Percentiles rank a stretch among this genome's conserved stretches.
phyloP scores from a whole-genome alignment of 92 coral and sea anemone genomes.

The Palythoa heliodiscus region DNA sequence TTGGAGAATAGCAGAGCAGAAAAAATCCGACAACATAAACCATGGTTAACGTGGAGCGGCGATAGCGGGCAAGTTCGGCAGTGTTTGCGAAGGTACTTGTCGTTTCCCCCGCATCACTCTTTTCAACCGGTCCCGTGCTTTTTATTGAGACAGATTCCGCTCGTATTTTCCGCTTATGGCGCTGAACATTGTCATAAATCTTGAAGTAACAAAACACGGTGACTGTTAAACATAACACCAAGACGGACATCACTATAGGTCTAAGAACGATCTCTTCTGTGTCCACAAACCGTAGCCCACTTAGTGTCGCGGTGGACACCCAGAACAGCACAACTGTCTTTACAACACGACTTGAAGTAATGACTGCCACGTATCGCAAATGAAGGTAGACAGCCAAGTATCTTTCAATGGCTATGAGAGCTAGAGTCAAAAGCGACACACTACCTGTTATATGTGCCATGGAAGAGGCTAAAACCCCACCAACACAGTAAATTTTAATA shows the following conservation, averaged over 20 bases:
- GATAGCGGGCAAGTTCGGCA: slow-evolving; percentile 31
- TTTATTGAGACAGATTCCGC: slow-evolving; percentile 13
- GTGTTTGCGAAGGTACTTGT: background rate
- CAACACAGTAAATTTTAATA: slow-evolving; percentile 7
- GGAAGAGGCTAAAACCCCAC: slow-evolving; percentile 7
- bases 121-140: background rate
- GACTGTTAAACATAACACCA: slow-evolving; percentile 5
- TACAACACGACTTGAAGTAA: slow-evolving; percentile 28
- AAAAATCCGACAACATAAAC: slow-evolving; percentile 31
- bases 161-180: slow-evolving; percentile 17
- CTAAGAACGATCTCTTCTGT: slow-evolving; percentile 6
- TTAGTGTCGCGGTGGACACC: slow-evolving; percentile 2
- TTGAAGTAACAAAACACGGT: slow-evolving; percentile 31
- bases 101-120: background rate
- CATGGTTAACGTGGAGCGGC: slow-evolving; percentile 36
- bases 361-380: slow-evolving; percentile 12
- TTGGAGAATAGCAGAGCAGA: slow-evolving; percentile 32
- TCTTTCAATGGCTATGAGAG: slow-evolving; percentile 31
- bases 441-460: slow-evolving; percentile 25
- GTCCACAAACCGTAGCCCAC: slow-evolving; percentile 29
- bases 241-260: slow-evolving; percentile 12
- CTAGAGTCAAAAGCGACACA: slow-evolving; percentile 35
- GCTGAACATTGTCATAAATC: slow-evolving; percentile 24
- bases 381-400: slow-evolving; percentile 37
- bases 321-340: slow-evolving; percentile 1